Conservation (phyloP, 2,797 vertebrate genomes). For the Setipinna tenuifilis region DNA sequence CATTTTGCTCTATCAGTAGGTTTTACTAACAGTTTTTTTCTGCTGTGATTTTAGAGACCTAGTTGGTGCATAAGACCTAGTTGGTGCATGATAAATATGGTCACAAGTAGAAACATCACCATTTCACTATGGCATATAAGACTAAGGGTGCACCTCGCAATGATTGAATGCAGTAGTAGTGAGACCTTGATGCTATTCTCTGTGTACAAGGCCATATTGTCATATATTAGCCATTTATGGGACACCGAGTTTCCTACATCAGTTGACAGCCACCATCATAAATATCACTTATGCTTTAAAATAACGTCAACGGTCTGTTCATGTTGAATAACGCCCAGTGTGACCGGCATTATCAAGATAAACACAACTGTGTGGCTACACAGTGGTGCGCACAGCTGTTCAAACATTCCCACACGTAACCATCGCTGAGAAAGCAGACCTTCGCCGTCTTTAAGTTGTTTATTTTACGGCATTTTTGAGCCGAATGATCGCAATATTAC, state of each 20-base stretch:
- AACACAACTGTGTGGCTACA: background rate
- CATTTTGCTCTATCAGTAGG: too few relatives aligned
- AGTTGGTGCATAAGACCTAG: background rate
- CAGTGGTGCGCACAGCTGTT: background rate
- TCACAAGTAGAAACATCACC: too few relatives aligned
- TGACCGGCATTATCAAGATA: background rate
- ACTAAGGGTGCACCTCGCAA: too few relatives aligned
- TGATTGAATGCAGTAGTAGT: too few relatives aligned
- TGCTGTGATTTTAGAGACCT: too few relatives aligned
- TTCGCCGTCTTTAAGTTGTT: conserved; percentile 7
- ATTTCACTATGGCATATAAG: too few relatives aligned
- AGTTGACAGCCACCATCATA: too few relatives aligned
- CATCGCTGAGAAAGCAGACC: background rate
- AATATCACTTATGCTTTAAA: background rate
- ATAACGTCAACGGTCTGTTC: background rate
- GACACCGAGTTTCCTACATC: too few relatives aligned
- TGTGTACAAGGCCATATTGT: too few relatives aligned
- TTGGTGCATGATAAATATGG: background rate
- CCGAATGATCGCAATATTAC: conserved; percentile 87
- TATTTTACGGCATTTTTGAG: background rate
- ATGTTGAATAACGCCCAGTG: background rate
- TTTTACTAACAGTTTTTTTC: too few relatives aligned
- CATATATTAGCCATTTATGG: too few relatives aligned
- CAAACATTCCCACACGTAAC: background rate
- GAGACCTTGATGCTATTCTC: too few relatives aligned